Evolutionary conservation across 2,888 invertebrate genomes (phyloP), one percentile per base, ranked within the genome.

Genomic region (Asteroscopus sphinx): DNA sequence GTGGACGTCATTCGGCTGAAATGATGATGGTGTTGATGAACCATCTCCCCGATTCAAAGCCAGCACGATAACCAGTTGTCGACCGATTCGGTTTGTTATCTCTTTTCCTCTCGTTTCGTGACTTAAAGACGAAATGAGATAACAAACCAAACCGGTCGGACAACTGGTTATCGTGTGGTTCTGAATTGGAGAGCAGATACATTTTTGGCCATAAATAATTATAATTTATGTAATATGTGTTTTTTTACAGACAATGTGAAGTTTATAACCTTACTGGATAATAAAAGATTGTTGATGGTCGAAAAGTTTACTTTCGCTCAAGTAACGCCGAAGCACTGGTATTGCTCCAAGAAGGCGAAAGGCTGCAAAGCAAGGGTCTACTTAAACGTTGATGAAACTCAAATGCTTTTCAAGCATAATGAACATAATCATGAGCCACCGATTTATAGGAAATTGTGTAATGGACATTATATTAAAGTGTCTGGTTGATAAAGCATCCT

Each of bases 291-390:
- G 12, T 56, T 87, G 0, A 83, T 87, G 83, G 78, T 75, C 0
- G 65, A 80, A 17, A 75, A 76, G 0, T 87, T 75, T 30, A 87
- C 87, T 0, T 88, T 87, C 35, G 71, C 84, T 0, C 76, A 73
- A 33, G 74, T 62, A 2, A 74, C 54, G 3, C 76, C 68, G 2
- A 77, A 76, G 6, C 80, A 84, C 21, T 88, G 81, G 81, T 86
- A 86, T 49, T 87, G 86, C 47, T 86, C 86, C 0, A 73, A 77
- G 33, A 78, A 66, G 33, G 16, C 21, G 4, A 82, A 77, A 44
- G 83, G 84, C 0, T 87, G 86, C 42, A 81, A 73, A 32, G 84
- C 86, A 1, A 81, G 72, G 55, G 63, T 86, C 1, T 71, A 64
- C 26, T 36, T 85, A 3, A 59, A 65, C 8, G 41, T 62, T 4